phyloP scores from a whole-genome alignment of 2,113 vertebrate species.

The Indicator maculatus region DNA sequence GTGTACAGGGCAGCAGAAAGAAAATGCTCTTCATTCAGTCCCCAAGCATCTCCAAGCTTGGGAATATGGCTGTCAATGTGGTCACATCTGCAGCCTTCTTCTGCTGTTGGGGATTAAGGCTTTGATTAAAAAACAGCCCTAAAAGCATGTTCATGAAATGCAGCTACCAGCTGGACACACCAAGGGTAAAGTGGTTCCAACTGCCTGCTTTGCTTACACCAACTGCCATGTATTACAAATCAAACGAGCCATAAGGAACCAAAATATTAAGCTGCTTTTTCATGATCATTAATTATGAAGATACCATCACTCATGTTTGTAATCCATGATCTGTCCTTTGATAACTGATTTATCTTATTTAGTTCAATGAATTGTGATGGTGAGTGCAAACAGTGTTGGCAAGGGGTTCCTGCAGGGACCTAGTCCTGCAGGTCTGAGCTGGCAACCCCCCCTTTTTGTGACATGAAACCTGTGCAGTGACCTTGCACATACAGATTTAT shows the following conservation, averaged over 20 bases:
- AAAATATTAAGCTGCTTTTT: constrained; percentile 37
- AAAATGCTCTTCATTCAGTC: not conserved
- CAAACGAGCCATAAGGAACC: constrained; percentile 33
- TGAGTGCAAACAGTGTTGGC: not conserved
- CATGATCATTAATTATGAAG: constrained; percentile 54
- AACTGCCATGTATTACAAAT: constrained; percentile 7
- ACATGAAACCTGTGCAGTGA: not conserved
- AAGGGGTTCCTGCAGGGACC: not conserved
- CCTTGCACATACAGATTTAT: rapidly evolving
- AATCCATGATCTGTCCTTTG: constrained; percentile 9
- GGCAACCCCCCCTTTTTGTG: not conserved
- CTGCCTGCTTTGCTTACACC: not conserved
- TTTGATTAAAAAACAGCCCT: not conserved
- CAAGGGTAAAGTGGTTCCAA: not conserved
- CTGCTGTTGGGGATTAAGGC: not conserved
- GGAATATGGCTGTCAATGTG: not conserved
- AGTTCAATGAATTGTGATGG: constrained; percentile 28
- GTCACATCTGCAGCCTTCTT: not conserved
- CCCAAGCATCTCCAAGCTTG: not conserved
- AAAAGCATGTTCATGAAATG: not conserved
- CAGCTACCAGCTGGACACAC: not conserved
- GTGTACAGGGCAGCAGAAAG: not conserved
- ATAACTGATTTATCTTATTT: constrained; percentile 29
- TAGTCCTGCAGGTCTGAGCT: not conserved
- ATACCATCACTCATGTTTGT: constrained; percentile 47